These are phyloP conservation scores for Scytalopus superciliaris DNA, from an alignment of 2,113 vertebrate species.

Conservation along the genomic window DNA sequence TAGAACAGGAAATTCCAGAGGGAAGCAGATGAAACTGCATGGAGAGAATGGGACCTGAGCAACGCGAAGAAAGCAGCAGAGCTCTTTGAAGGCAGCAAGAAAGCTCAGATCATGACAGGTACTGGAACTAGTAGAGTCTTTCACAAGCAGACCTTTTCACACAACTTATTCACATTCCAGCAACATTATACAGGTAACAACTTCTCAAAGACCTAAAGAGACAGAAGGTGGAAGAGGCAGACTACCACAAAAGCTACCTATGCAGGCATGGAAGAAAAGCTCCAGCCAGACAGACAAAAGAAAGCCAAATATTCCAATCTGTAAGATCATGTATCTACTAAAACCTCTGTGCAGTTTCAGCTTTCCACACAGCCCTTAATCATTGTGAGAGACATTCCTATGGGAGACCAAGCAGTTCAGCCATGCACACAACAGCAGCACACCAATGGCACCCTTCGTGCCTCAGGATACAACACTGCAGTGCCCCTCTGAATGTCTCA, in stretches of 20 bases:
- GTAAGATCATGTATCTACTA: neutral
- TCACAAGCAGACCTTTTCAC: neutral
- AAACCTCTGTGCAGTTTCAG: neutral
- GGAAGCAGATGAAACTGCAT: neutral
- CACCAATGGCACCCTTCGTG: neutral
- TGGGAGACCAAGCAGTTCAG: neutral
- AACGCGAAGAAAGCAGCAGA: neutral
- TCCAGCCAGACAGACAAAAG: neutral
- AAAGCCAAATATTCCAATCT: neutral
- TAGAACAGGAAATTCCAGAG: constrained; percentile 1
- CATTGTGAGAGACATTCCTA: rapidly evolving
- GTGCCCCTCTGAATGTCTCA: neutral
- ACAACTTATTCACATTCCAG: neutral
- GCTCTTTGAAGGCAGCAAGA: neutral
- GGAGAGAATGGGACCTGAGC: neutral
- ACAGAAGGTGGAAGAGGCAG: neutral
- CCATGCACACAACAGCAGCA: neutral
- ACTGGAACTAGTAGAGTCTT: neutral
- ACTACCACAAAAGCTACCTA: neutral
- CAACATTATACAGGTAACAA: neutral
- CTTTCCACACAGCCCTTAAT: neutral
- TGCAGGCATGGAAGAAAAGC: neutral
- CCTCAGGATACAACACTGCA: neutral
- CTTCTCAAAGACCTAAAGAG: neutral
- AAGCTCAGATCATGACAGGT: neutral